Conservation (phyloP, 2,797 vertebrate genomes). For the Tauraco hartlaubi region DNA sequence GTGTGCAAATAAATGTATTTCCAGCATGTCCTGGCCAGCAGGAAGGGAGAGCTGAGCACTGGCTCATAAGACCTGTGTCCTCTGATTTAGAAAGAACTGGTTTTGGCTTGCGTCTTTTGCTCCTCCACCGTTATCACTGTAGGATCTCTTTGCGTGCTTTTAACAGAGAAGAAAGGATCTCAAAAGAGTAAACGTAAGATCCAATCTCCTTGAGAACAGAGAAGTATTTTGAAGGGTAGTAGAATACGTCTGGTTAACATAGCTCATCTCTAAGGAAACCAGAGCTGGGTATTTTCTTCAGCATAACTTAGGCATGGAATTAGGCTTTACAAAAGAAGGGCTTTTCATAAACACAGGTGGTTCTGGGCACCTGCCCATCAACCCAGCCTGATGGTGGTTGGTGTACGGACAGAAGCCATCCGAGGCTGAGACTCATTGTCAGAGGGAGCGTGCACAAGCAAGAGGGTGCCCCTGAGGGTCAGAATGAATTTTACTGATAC, state of each 20-base stretch:
- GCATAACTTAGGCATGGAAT: neutral
- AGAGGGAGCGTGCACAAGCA: neutral
- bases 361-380: neutral
- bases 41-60: neutral
- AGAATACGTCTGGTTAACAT: neutral
- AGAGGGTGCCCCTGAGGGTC: fast-evolving
- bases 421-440: neutral
- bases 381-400: neutral
- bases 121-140: neutral
- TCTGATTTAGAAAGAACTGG: neutral
- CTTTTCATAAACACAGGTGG: neutral
- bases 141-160: neutral
- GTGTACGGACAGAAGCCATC: neutral
- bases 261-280: neutral
- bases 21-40: neutral
- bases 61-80: neutral
- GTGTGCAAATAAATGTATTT: neutral
- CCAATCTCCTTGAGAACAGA: neutral
- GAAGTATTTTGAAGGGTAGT: neutral
- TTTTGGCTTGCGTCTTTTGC: neutral
- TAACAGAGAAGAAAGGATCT: neutral
- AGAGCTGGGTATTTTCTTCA: neutral
- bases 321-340: neutral
- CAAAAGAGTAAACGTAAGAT: neutral
- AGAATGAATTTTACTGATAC: neutral